A percentile compares a stretch with the other conserved stretches of the same genome.
Evolutionary conservation across 2,888 invertebrate species (phyloP).

Genomic region (Resseliella maxima): DNA sequence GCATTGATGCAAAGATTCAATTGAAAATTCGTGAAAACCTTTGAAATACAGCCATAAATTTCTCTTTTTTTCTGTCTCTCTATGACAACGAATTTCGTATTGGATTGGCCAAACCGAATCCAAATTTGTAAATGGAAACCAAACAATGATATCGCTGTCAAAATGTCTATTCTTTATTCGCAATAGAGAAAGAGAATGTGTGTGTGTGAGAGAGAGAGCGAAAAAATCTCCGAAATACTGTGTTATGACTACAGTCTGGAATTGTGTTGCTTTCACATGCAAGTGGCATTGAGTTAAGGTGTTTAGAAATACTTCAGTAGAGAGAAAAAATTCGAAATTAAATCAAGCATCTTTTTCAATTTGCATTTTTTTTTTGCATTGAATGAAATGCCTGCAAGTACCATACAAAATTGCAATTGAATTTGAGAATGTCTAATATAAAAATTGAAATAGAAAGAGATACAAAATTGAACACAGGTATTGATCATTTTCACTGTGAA

Average conservation of each 20-base stretch:
- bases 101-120: not conserved
- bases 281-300: not conserved
- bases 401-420: constrained; percentile 1
- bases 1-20: not conserved
- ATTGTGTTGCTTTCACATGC: not conserved
- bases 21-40: not conserved
- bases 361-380: not conserved
- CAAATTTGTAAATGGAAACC: constrained; percentile 4
- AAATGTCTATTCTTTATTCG: not conserved
- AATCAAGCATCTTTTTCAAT: not conserved
- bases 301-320: not conserved
- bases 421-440: not conserved
- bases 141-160: not conserved
- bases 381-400: constrained; percentile 25
- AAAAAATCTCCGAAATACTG: not conserved
- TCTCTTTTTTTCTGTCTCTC: no score
- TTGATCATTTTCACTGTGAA: no score
- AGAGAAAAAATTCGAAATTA: not conserved
- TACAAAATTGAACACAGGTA: not conserved
- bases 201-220: no score
- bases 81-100: not conserved
- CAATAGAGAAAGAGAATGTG: not conserved
- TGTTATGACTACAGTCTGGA: not conserved
- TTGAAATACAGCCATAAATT: not conserved
- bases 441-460: not conserved